Conservation (phyloP, 2,888 invertebrate species). For the Cheilosia urbana region DNA sequence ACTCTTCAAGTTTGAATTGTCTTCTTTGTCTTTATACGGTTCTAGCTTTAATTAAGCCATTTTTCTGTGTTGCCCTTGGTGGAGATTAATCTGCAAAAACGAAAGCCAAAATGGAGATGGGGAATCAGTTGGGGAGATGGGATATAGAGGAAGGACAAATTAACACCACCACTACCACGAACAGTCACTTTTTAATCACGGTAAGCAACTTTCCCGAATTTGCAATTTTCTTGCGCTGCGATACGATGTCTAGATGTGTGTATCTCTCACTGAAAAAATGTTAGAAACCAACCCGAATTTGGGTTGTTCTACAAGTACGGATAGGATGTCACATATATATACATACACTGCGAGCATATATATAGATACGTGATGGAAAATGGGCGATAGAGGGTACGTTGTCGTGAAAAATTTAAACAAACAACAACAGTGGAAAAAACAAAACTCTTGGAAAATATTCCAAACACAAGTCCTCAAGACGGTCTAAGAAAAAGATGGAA, state of each 20-base stretch:
- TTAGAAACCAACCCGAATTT: constrained; percentile 15
- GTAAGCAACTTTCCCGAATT: constrained; percentile 22
- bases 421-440: constrained; percentile 4
- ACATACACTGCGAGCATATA: constrained; percentile 16
- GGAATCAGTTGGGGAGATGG: neutral
- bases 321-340: constrained; percentile 33
- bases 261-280: constrained; percentile 40
- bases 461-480: neutral
- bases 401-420: neutral
- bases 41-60: constrained; percentile 64
- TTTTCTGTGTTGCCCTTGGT: constrained; percentile 52
- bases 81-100: constrained; percentile 47
- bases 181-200: constrained; percentile 43
- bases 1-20: constrained; percentile 39
- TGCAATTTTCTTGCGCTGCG: constrained; percentile 19
- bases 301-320: constrained; percentile 59
- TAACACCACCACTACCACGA: constrained; percentile 31
- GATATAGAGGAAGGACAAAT: neutral
- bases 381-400: neutral
- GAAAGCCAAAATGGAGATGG: neutral
- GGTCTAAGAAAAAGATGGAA: neutral
- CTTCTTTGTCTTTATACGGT: constrained; percentile 51
- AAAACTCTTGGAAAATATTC: neutral
- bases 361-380: constrained; percentile 29
- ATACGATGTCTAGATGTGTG: constrained; percentile 18